Evolutionary conservation across 2,797 vertebrate genomes (phyloP).

Genomic region (Echiichthys vipera): DNA sequence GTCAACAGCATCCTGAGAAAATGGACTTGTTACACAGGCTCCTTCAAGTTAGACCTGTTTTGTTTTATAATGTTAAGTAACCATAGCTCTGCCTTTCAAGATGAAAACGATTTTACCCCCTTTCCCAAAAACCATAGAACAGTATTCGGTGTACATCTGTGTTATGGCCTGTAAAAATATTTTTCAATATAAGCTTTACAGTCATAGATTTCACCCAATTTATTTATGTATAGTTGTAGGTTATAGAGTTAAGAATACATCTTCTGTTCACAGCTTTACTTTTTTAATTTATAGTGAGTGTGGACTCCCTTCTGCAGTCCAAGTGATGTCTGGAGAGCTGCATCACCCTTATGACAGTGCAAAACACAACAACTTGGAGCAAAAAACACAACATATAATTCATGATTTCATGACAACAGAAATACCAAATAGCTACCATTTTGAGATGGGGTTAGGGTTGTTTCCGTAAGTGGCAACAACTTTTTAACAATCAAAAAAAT

Average conservation of each 20-base stretch:
- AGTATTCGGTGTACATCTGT: neutral
- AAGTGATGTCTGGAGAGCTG: neutral
- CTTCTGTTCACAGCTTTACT: neutral
- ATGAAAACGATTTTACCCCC: neutral
- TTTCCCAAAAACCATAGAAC: neutral
- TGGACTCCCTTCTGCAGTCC: neutral
- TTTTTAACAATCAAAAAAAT: neutral
- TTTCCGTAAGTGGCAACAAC: too few species aligned
- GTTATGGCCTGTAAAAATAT: neutral
- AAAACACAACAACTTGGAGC: neutral
- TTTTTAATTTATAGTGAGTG: neutral
- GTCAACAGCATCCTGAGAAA: conserved; percentile 47
- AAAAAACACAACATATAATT: neutral
- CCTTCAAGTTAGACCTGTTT: conserved; percentile 18
- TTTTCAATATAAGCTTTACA: neutral
- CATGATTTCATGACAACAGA: neutral
- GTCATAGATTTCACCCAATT: neutral
- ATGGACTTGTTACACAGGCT: conserved; percentile 45
- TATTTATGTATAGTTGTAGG: neutral
- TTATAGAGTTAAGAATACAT: neutral
- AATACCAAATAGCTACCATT: neutral
- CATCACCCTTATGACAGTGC: neutral
- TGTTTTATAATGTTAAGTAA: conserved; percentile 43
- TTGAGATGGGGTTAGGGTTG: too few species aligned
- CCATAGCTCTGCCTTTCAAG: conserved; percentile 18